Percentiles rank a stretch among this genome's conserved stretches.
phyloP scores from a whole-genome alignment of 1,140 invertebrate genomes.

The Calliopsis andreniformis region DNA sequence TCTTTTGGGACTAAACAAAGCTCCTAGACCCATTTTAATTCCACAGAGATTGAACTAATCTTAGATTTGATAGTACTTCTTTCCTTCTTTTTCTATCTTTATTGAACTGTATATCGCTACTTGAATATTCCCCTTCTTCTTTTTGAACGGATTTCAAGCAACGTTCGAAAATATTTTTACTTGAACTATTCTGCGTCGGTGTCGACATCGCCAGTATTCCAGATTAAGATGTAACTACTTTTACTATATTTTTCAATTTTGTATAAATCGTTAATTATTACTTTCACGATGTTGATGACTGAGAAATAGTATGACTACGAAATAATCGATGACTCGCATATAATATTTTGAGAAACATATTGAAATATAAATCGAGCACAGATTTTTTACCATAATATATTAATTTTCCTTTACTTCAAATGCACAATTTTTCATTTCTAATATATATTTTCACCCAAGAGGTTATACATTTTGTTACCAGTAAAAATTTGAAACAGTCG shows the following conservation, averaged over 20 bases:
- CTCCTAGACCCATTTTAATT: constrained; percentile 26
- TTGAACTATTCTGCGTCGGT: neutral
- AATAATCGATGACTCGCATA: too few species aligned
- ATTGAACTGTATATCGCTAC: neutral
- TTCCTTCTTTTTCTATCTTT: constrained; percentile 2
- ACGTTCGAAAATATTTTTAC: neutral
- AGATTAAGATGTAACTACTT: neutral
- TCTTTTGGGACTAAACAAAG: constrained; percentile 1
- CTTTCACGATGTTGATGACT: too few species aligned
- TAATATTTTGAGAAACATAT: neutral
- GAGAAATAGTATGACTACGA: too few species aligned
- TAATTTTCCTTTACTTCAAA: constrained; percentile 23
- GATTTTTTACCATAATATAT: neutral
- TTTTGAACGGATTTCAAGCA: neutral
- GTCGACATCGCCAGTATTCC: constrained; percentile 26
- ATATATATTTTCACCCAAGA: neutral
- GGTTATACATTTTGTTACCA: constrained; percentile 26
- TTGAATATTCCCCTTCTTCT: neutral
- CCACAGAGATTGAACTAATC: neutral
- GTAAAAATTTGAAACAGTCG: constrained; percentile 18
- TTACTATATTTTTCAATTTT: neutral
- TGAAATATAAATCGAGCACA: too few species aligned
- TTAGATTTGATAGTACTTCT: too few species aligned
- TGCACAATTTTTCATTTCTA: neutral
- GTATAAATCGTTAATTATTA: too few species aligned